Base-by-base conservation (phyloP, 1,140 invertebrate genomes). In the Thrips palmi region DNA sequence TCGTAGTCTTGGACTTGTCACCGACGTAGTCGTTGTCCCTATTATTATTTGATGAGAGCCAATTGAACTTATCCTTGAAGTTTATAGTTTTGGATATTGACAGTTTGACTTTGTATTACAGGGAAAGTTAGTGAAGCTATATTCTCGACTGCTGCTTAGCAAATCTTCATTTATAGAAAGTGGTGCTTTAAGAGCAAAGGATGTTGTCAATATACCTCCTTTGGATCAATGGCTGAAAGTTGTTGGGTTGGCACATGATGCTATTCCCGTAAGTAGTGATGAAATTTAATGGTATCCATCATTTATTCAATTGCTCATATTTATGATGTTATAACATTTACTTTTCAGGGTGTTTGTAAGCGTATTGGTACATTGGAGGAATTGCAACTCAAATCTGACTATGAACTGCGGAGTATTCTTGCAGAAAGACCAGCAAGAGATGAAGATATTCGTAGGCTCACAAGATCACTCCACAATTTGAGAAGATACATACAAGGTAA, bases 111-210 rank as follows among this genome's bases (percentile, higher is more conserved):
- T 40, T 39, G 20, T 43, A 48, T 40, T 70, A 40, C 62, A 92
- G 85, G 83, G 81, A 21, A 97, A 97, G 60, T 58, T 97, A 37
- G 80, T 96, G 41, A 88, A 89, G 57, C 66, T 92, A 47, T 94
- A 92, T 55, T 86, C 87, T 23, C 73, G 77, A 41, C 81, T 93
- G 65, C 63, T 94, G 47, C 70, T 89, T 37, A 82, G 76, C 15
- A 92, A 91, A 60, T 64, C 72, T 41, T 73, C 77, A 56, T 65
- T 83, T 51, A 53, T 63, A 17, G 64, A 69, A 34, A 60, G 65
- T 40, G 62, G 58, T 25, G 27, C 56, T 62, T 49, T 51, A 65
- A 56, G 71, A 51, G 59, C 67, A 49, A 49, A 59, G 29, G 71
- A 77, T 48, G 59, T 75, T 41, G 55, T 63, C 46, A 62, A 72